phyloP scores from a whole-genome alignment of 1,140 invertebrate species.

The Megalonaias nervosa region DNA sequence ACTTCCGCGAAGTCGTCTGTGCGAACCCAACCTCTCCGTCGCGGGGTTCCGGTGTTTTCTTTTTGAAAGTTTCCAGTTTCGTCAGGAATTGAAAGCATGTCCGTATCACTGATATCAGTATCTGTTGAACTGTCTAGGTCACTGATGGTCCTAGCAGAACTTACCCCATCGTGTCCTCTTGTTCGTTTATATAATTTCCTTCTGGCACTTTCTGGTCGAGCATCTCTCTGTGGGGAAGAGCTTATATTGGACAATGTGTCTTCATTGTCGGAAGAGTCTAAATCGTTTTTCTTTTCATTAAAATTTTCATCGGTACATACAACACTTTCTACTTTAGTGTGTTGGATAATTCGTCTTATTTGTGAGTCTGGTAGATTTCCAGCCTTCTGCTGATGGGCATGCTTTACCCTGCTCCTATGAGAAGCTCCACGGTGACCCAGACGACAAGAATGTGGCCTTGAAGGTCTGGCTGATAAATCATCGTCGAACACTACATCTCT shows the following conservation, averaged over 20 bases:
- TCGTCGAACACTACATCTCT: constrained; percentile 24
- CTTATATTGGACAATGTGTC: constrained; percentile 26
- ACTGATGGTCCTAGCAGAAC: constrained; percentile 23
- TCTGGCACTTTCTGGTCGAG: constrained; percentile 37
- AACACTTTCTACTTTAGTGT: constrained; percentile 7
- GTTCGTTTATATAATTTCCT: constrained; percentile 10
- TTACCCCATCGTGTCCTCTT: constrained; percentile 16
- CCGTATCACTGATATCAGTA: constrained; percentile 47
- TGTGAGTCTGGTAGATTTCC: constrained; percentile 24
- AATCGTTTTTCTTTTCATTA: constrained; percentile 13
- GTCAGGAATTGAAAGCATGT: constrained; percentile 56
- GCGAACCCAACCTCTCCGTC: constrained; percentile 39
- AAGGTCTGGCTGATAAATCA: constrained; percentile 20
- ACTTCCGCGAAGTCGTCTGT: constrained; percentile 40
- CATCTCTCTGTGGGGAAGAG: constrained; percentile 1
- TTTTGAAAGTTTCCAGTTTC: constrained; percentile 41
- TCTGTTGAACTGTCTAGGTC: constrained; percentile 45
- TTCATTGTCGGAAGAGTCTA: constrained; percentile 35
- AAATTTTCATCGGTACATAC: constrained; percentile 4
- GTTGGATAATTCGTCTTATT: constrained; percentile 21
- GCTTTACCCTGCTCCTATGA: constrained; percentile 19
- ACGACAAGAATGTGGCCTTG: constrained; percentile 46
- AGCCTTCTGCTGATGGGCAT: constrained; percentile 18
- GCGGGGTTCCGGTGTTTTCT: constrained; percentile 20
- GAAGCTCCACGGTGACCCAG: constrained; percentile 35